Percentiles rank a stretch among this genome's conserved stretches.
phyloP scores from a whole-genome alignment of 2,797 vertebrate species.

The Mallotus villosus region DNA sequence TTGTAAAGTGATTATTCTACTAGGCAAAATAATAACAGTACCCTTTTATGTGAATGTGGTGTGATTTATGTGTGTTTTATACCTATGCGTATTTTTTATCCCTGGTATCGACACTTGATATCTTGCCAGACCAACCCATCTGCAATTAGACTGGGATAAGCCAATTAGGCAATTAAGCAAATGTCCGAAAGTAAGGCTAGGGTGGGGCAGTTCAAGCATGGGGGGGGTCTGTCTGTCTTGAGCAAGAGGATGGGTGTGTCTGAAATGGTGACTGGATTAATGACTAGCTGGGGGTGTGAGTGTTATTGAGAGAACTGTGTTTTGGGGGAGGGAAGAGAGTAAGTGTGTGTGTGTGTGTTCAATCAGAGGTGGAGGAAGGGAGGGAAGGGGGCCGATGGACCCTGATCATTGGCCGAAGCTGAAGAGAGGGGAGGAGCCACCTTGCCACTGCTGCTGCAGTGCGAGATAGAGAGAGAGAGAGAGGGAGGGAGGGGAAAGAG shows the following conservation, averaged over 20 bases:
- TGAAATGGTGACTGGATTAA: background rate
- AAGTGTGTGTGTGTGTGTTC: slow-evolving; percentile 11
- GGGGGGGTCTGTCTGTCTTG: background rate
- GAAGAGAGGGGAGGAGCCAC: slow-evolving; percentile 68
- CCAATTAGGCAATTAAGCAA: too few species aligned
- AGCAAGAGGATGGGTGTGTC: background rate
- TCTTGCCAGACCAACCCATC: too few species aligned
- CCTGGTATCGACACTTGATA: too few species aligned
- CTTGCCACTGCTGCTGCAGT: slow-evolving; percentile 68
- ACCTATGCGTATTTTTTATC: too few species aligned
- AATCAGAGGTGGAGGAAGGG: slow-evolving; percentile 9
- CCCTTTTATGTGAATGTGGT: too few species aligned
- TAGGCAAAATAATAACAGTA: too few species aligned
- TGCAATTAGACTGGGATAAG: too few species aligned
- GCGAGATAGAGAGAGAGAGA: slow-evolving; percentile 51
- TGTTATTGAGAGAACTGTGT: background rate
- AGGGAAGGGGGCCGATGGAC: slow-evolving; percentile 52
- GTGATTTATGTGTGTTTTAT: too few species aligned
- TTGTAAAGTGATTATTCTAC: too few species aligned
- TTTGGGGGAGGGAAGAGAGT: background rate
- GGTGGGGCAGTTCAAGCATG: too few species aligned
- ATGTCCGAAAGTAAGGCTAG: too few species aligned
- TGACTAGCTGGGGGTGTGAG: background rate
- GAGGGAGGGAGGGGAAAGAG: slow-evolving; percentile 11
- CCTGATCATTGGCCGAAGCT: slow-evolving; percentile 73